Percentiles rank a stretch among this genome's conserved stretches.
phyloP scores from a whole-genome alignment of 2,888 invertebrate species.

The Diogma glabrata region DNA sequence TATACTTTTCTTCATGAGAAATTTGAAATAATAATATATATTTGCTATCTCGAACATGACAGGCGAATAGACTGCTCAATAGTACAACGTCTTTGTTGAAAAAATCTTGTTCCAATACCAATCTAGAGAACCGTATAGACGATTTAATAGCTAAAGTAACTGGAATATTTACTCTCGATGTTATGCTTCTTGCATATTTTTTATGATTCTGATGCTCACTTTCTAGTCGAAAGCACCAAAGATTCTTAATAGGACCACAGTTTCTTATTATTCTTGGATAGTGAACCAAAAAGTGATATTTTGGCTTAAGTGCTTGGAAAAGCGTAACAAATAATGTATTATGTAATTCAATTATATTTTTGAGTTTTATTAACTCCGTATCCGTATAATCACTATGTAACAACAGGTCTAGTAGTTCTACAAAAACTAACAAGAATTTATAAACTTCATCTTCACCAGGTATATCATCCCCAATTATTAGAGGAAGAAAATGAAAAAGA shows the following conservation, averaged over 20 bases:
- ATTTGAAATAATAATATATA: background rate
- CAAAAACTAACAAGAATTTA: background rate
- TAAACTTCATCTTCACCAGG: background rate
- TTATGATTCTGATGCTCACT: background rate
- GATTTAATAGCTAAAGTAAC: background rate
- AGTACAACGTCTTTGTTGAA: no score
- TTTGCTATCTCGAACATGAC: background rate
- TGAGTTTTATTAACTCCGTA: background rate
- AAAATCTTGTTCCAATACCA: background rate
- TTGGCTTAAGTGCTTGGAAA: slow-evolving; percentile 1
- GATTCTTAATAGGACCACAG: slow-evolving; percentile 7
- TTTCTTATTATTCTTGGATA: slow-evolving; percentile 5
- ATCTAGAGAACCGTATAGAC: background rate
- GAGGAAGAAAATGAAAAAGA: slow-evolving; percentile 6
- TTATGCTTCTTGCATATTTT: no score
- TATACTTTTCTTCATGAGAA: background rate
- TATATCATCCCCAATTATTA: slow-evolving; percentile 6
- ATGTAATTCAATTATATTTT: slow-evolving; percentile 2
- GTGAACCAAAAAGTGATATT: slow-evolving; percentile 9
- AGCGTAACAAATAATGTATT: background rate
- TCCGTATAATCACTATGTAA: background rate
- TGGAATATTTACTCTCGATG: background rate
- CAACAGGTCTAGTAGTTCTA: background rate
- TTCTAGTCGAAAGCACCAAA: slow-evolving; percentile 10
- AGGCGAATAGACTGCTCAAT: background rate